phyloP scores from a whole-genome alignment of 2,888 invertebrate species.

The Mesopsocus fuscifrons region DNA sequence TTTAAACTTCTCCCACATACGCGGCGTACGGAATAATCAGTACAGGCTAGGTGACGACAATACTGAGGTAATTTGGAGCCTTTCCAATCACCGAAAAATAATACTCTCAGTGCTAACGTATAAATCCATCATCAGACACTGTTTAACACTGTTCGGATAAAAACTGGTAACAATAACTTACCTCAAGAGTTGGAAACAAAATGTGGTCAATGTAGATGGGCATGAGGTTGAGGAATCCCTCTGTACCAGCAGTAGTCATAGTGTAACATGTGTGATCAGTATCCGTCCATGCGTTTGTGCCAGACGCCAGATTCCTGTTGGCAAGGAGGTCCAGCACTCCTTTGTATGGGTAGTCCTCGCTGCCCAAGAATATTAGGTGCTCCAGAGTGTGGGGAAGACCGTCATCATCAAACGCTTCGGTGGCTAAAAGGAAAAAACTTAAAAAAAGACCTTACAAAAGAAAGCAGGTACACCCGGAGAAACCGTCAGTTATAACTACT shows the following conservation, averaged over 20 bases:
- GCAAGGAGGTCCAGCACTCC: constrained; percentile 76
- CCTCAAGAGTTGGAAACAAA: constrained; percentile 60
- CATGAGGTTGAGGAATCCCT: constrained; percentile 72
- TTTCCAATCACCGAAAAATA: too few relatives aligned
- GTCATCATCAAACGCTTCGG: constrained; percentile 81
- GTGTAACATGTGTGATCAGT: constrained; percentile 81
- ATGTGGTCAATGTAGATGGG: constrained; percentile 86
- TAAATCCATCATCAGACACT: too few relatives aligned
- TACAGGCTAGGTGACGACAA: too few relatives aligned
- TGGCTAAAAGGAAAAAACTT: constrained; percentile 35
- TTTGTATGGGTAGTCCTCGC: constrained; percentile 75
- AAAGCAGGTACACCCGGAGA: neutral
- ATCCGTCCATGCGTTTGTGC: constrained; percentile 81
- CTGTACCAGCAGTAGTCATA: constrained; percentile 67
- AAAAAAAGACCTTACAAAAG: constrained; percentile 7
- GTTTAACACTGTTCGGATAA: too few relatives aligned
- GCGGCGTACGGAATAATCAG: too few relatives aligned
- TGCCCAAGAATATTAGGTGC: constrained; percentile 79
- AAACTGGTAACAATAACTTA: too few relatives aligned
- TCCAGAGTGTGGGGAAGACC: constrained; percentile 86
- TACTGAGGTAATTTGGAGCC: too few relatives aligned
- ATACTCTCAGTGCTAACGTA: too few relatives aligned
- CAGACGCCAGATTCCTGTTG: constrained; percentile 74
- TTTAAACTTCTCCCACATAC: too few relatives aligned
- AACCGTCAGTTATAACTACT: constrained; percentile 3